These are phyloP conservation scores for Emydocephalus ijimae DNA, from an alignment of 2,113 vertebrate genomes.

Conservation along the genomic window DNA sequence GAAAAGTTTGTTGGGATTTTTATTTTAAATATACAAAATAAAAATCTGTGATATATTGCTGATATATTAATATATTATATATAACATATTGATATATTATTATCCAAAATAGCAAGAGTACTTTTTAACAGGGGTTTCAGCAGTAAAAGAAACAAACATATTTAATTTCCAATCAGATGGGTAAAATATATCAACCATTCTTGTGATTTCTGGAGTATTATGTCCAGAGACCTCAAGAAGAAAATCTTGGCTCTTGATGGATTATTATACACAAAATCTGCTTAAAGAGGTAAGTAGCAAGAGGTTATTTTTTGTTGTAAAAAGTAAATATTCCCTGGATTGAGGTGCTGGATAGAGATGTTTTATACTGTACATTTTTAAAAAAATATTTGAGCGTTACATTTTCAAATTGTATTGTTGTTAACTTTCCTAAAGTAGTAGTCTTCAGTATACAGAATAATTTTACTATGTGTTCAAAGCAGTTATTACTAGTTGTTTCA, in stretches of 20 bases:
- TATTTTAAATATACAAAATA: too few relatives aligned
- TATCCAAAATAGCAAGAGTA: neutral
- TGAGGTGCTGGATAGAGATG: neutral
- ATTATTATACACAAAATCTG: neutral
- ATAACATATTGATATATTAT: too few relatives aligned
- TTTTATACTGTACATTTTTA: neutral
- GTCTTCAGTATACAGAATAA: neutral
- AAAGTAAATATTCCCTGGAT: neutral
- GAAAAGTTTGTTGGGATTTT: too few relatives aligned
- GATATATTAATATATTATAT: too few relatives aligned
- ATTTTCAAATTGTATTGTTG: neutral
- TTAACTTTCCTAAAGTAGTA: neutral
- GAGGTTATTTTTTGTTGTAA: neutral
- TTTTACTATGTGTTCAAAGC: neutral
- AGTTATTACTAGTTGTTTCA: neutral
- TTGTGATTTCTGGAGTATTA: neutral
- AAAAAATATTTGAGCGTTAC: neutral
- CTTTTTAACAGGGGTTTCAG: neutral
- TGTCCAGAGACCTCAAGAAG: neutral
- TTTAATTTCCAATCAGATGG: neutral
- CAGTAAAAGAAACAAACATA: neutral
- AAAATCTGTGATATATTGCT: too few relatives aligned
- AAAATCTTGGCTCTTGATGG: neutral
- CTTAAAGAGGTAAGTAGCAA: neutral
- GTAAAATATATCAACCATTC: conserved; percentile 10